phyloP scores from a whole-genome alignment of 2,113 vertebrate genomes.

The Desmodus rotundus region DNA sequence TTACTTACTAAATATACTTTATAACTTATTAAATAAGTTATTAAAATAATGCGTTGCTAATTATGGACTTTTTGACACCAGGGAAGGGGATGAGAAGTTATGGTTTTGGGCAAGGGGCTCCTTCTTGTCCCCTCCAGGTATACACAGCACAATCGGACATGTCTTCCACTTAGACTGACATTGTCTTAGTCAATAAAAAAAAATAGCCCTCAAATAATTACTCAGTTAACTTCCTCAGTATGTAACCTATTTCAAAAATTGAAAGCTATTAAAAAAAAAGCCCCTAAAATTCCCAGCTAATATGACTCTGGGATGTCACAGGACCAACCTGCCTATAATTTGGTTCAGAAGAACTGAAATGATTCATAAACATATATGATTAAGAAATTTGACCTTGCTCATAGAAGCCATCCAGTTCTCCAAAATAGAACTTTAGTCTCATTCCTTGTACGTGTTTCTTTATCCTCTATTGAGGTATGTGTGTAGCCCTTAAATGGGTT shows the following conservation, averaged over 20 bases:
- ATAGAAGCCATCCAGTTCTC: neutral
- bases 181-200: neutral
- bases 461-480: neutral
- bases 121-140: neutral
- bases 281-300: neutral
- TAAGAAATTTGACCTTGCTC: neutral
- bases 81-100: neutral
- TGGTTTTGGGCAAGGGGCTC: neutral
- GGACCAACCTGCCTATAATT: neutral
- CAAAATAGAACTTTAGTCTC: neutral
- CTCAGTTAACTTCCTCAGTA: neutral
- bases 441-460: neutral
- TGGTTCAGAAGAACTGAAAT: neutral
- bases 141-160: neutral
- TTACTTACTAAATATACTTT: neutral
- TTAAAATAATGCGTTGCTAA: neutral
- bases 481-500: neutral
- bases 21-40: neutral
- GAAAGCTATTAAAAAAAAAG: neutral
- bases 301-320: neutral
- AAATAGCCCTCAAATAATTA: neutral
- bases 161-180: neutral
- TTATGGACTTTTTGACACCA: neutral
- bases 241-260: neutral
- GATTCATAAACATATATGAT: neutral